A percentile compares a stretch with the other conserved stretches of the same genome.
Conservation (phyloP, 2,888 invertebrate genomes). For the Laothoe populi region DNA sequence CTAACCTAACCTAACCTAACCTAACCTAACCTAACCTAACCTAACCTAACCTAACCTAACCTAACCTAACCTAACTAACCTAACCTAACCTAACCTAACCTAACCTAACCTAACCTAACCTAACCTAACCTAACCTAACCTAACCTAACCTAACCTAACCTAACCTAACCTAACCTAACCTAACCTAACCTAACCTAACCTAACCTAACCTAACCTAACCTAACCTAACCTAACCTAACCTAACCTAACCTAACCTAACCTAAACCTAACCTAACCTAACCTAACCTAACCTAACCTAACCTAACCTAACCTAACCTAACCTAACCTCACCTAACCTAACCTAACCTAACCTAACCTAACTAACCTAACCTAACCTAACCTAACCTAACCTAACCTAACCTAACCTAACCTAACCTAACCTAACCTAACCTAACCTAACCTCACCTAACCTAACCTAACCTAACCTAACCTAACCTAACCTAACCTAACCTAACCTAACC, state of each 20-base stretch:
- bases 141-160: not conserved
- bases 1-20: constrained; percentile 26
- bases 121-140: constrained; percentile 37
- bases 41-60: constrained; percentile 35
- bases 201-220: constrained; percentile 31
- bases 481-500: constrained; percentile 35
- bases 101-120: constrained; percentile 35
- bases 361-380: constrained; percentile 20
- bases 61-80: constrained; percentile 38
- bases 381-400: constrained; percentile 29
- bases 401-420: constrained; percentile 27
- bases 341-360: constrained; percentile 36
- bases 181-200: not conserved
- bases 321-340: constrained; percentile 35
- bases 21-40: constrained; percentile 35
- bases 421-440: constrained; percentile 29
- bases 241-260: constrained; percentile 36
- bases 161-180: not conserved
- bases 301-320: constrained; percentile 38
- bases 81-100: constrained; percentile 38
- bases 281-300: constrained; percentile 38
- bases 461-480: constrained; percentile 31
- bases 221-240: constrained; percentile 32
- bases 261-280: constrained; percentile 35
- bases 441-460: constrained; percentile 30